Conservation (phyloP, 2,797 vertebrate species). For the Cirrhinus mrigala region DNA sequence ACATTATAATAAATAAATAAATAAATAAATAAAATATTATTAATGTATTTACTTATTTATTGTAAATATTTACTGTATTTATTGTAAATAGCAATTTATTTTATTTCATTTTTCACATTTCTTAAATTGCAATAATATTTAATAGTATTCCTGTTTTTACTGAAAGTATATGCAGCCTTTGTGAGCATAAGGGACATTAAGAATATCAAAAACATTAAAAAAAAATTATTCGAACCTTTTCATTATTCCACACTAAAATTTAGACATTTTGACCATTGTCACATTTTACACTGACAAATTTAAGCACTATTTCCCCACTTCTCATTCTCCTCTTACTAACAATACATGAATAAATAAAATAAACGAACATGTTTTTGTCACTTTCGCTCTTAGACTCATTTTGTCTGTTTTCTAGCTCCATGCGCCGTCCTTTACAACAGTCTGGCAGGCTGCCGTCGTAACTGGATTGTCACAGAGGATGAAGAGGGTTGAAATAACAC, state of each 20-base stretch:
- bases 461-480: slow-evolving; percentile 60
- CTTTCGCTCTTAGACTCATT: background rate
- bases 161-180: background rate
- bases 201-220: background rate
- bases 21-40: no score
- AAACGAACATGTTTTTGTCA: slow-evolving; percentile 1
- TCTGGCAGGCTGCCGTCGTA: slow-evolving; percentile 45
- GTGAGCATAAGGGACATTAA: background rate
- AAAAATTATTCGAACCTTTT: background rate
- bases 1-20: background rate
- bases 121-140: no score
- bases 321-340: background rate
- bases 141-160: background rate
- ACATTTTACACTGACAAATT: background rate
- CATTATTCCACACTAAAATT: background rate
- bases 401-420: background rate
- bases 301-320: background rate
- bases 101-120: no score
- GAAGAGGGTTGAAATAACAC: slow-evolving; percentile 41
- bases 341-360: slow-evolving; percentile 5
- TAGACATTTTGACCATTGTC: background rate
- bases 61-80: no score
- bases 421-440: slow-evolving; percentile 49
- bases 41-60: no score
- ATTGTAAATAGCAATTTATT: no score